Percentiles rank a stretch among this genome's conserved stretches.
These are phyloP conservation scores for Ptychochromis oligacanthus DNA, from an alignment of 2,113 vertebrate species.

Conservation along the genomic window DNA sequence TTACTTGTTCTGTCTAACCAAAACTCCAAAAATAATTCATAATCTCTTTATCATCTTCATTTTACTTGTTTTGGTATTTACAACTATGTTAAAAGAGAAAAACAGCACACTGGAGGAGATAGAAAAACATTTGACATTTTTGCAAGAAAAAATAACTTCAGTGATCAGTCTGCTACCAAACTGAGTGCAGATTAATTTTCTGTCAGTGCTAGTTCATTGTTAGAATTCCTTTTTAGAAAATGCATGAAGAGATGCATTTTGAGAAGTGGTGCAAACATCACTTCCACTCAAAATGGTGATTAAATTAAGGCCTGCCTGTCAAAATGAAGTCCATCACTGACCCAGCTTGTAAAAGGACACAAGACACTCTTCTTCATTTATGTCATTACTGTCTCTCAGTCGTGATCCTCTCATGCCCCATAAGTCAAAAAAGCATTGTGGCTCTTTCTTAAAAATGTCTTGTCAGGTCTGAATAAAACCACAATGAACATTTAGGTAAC, in stretches of 20 bases:
- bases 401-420: not conserved
- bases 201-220: not conserved
- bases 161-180: not conserved
- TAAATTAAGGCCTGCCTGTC: slow-evolving; percentile 7
- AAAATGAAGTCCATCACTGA: not conserved
- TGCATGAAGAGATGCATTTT: not conserved
- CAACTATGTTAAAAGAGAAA: not conserved
- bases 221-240: not conserved
- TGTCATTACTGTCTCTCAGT: not conserved
- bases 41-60: not conserved
- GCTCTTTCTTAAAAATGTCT: not conserved
- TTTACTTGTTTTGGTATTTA: not conserved
- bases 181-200: not conserved
- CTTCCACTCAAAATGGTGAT: not conserved
- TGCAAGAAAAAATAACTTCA: not conserved
- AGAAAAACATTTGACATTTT: not conserved
- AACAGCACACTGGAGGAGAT: not conserved
- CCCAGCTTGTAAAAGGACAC: not conserved
- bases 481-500: not conserved
- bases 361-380: not conserved
- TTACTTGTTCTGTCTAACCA: not conserved
- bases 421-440: not conserved
- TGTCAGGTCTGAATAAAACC: not conserved
- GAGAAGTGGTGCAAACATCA: not conserved
- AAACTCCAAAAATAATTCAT: not conserved